Base-by-base conservation (phyloP, 2,888 invertebrate genomes). In the Anodontia alba region DNA sequence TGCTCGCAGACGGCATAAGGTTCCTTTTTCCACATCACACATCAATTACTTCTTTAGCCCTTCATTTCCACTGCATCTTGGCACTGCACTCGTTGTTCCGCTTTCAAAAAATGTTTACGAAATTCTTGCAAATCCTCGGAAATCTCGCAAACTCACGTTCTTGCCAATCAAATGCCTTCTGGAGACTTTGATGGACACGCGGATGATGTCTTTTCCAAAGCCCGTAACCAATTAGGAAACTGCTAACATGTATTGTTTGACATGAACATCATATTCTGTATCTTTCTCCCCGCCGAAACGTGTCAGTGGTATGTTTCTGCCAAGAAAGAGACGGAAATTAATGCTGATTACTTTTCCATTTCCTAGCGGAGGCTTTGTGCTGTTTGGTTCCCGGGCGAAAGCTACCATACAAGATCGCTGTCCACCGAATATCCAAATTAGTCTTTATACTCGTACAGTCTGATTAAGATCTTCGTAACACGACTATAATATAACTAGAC, bases 181-280 rank as follows among this genome's bases (percentile, higher is more conserved):
- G 33, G 51, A 36, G 68, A 71, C 36, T 67, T 75, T 80, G 79
- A 80, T 67, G 71, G 79, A 67, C 79, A 76, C 79, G 72, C 71
- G 70, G 42, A 67, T 80, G 75, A 80, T 80, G 46, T 72, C 75
- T 76, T 80, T 80, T 67, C 67, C 75, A 72, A 75, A 75, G 79
- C 33, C 62, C 70, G 62, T 54, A 76, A 57, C 75, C 79, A 72
- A 80, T 80, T 80, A 80, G 42, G 51, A 68, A 66, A 67, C 31
- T 51, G 67, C 31, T 62, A 62, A 33, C 62, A 62, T 62, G 62
- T 62, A 62, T 33, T 62, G 33, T 62, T 62, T 62, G 62, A 62
- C 62, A 62, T 29, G 2, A 62, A 62, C 62, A 62, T 62, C 62
- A 62, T 62, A 62, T 62, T 62, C 12, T 62, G 62, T 62, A 62